phyloP scores from a whole-genome alignment of 2,888 invertebrate genomes.

The Listrodromus nycthemerus region DNA sequence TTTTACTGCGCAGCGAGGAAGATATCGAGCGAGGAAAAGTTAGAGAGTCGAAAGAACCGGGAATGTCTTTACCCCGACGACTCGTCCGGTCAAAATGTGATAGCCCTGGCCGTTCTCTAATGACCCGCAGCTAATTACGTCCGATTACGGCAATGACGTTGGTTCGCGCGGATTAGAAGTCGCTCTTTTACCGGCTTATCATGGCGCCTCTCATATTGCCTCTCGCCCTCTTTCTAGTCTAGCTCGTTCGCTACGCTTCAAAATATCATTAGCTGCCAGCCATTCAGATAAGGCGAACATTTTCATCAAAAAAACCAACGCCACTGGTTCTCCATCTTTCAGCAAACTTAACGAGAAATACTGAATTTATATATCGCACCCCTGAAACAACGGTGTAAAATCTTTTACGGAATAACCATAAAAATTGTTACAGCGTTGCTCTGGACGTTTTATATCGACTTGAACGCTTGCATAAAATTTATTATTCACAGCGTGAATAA shows the following conservation, averaged over 20 bases:
- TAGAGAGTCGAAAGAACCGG: neutral
- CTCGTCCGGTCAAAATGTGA: conserved; percentile 8
- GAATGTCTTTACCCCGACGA: conserved; percentile 1
- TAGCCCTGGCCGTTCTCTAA: conserved; percentile 51
- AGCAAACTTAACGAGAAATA: neutral
- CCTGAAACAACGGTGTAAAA: no score
- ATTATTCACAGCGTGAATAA: no score
- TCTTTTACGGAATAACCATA: no score
- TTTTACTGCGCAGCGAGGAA: neutral
- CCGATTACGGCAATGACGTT: conserved; percentile 65
- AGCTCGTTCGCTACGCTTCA: neutral
- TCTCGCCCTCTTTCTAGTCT: neutral
- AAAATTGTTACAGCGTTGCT: no score
- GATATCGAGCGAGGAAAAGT: neutral
- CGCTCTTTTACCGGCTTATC: conserved; percentile 14
- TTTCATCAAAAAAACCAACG: neutral
- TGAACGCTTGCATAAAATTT: no score
- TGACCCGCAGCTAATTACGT: conserved; percentile 68
- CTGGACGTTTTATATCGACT: no score
- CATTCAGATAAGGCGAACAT: neutral
- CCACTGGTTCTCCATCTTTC: neutral
- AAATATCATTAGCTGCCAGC: neutral
- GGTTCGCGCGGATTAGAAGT: conserved; percentile 27
- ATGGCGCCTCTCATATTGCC: conserved; percentile 11
- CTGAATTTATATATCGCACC: neutral